Evolutionary conservation across 1,140 invertebrate species (phyloP).

Genomic region (Vanessa tameamea): DNA sequence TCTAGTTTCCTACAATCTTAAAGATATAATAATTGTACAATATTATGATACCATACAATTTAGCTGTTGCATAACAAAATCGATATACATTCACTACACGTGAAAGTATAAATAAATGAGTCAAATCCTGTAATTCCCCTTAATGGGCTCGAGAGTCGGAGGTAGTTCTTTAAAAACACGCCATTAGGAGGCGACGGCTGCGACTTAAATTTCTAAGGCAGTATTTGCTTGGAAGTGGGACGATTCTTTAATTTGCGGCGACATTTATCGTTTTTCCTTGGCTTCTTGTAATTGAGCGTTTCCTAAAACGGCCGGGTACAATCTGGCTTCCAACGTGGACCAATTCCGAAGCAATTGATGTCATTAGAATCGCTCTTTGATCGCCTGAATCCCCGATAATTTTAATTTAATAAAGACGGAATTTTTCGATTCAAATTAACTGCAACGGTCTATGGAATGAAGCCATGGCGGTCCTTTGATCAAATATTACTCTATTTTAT

Average conservation of each 20-base stretch:
- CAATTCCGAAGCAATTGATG: conserved; percentile 68
- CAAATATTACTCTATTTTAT: conserved; percentile 46
- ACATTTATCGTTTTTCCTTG: conserved; percentile 68
- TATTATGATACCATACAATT: background rate
- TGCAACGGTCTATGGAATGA: conserved; percentile 45
- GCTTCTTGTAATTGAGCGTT: conserved; percentile 71
- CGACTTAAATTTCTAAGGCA: conserved; percentile 40
- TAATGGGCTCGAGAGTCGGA: conserved; percentile 30
- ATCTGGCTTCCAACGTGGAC: conserved; percentile 63
- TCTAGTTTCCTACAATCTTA: too few relatives aligned
- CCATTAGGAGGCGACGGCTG: conserved; percentile 36
- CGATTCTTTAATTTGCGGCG: conserved; percentile 69
- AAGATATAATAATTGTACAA: background rate
- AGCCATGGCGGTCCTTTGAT: conserved; percentile 50
- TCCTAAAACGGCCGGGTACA: conserved; percentile 42
- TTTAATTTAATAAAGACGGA: conserved; percentile 66
- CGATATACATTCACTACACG: background rate
- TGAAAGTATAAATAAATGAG: conserved; percentile 29
- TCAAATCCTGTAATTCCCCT: conserved; percentile 38
- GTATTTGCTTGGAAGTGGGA: conserved; percentile 40
- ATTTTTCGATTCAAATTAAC: conserved; percentile 58
- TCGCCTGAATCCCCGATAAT: conserved; percentile 56
- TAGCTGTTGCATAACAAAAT: background rate
- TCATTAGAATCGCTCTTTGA: conserved; percentile 66
- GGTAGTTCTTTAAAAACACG: conserved; percentile 36